These are phyloP conservation scores for Pteronura brasiliensis DNA, from an alignment of 2,113 vertebrate species.

Conservation along the genomic window DNA sequence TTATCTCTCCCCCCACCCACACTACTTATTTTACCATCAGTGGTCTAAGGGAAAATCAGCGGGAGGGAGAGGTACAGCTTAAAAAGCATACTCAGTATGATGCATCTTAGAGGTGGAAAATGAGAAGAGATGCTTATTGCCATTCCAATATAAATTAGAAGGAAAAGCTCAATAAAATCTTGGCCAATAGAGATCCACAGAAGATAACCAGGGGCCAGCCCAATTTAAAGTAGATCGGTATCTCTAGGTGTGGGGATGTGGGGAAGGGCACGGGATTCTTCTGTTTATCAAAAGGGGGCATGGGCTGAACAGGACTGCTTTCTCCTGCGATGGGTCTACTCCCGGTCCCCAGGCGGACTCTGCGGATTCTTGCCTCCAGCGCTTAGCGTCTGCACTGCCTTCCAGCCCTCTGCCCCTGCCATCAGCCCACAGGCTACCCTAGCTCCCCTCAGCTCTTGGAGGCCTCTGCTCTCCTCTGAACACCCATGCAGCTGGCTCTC, in stretches of 20 bases:
- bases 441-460: not conserved
- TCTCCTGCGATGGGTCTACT: not conserved
- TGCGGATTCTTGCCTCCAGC: not conserved
- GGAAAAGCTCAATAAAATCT: not conserved
- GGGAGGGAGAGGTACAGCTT: not conserved
- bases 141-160: not conserved
- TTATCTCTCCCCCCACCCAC: slow-evolving; percentile 1
- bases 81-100: not conserved
- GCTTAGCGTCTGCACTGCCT: not conserved
- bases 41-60: not conserved
- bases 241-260: not conserved
- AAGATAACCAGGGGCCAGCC: not conserved
- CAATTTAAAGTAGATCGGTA: not conserved
- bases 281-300: not conserved
- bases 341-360: not conserved
- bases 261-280: not conserved
- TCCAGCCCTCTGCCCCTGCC: not conserved
- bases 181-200: not conserved
- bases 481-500: fast-evolving
- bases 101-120: not conserved
- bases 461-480: not conserved
- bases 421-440: not conserved
- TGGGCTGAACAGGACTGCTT: not conserved
- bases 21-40: not conserved
- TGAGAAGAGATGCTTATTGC: not conserved